Conservation (phyloP, 2,888 invertebrate species). For the Mesopsocus fuscifrons region DNA sequence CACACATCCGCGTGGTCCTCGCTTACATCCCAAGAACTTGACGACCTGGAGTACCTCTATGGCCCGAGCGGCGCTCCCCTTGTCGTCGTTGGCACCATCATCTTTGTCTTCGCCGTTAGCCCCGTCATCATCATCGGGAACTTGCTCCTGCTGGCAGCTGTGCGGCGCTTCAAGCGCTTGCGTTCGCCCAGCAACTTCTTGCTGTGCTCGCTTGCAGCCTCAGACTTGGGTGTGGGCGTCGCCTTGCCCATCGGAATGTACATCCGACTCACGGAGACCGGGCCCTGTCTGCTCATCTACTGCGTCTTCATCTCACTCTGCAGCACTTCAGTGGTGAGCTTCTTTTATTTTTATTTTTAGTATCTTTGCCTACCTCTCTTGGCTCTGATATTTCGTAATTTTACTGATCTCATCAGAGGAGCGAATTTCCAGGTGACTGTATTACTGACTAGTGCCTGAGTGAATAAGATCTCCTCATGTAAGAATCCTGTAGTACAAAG, state of each 20-base stretch:
- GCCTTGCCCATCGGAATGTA: slow-evolving; percentile 38
- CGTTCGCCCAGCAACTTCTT: slow-evolving; percentile 41
- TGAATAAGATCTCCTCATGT: no score
- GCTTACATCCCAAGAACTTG: no score
- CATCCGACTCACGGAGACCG: slow-evolving; percentile 30
- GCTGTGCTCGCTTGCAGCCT: slow-evolving; percentile 36
- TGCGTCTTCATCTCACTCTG: slow-evolving; percentile 35
- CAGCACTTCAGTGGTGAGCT: slow-evolving; percentile 28
- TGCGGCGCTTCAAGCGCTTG: slow-evolving; percentile 37
- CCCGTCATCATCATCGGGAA: slow-evolving; percentile 39
- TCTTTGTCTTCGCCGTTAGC: slow-evolving; percentile 7
- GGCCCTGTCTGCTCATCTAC: slow-evolving; percentile 34
- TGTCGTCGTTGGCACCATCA: slow-evolving; percentile 7
- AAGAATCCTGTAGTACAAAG: no score
- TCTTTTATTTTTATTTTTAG: no score
- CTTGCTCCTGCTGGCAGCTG: slow-evolving; percentile 35
- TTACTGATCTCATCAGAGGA: no score
- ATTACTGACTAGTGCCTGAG: no score
- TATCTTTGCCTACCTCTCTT: no score
- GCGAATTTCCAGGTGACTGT: no score
- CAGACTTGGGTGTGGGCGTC: slow-evolving; percentile 37
- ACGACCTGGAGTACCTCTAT: no score
- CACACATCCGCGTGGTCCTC: no score
- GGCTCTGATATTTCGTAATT: no score
- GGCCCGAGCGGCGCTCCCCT: slow-evolving; percentile 17